These are phyloP conservation scores for Cantharis flavilabris DNA, from an alignment of 2,888 invertebrate species.

Conservation along the genomic window DNA sequence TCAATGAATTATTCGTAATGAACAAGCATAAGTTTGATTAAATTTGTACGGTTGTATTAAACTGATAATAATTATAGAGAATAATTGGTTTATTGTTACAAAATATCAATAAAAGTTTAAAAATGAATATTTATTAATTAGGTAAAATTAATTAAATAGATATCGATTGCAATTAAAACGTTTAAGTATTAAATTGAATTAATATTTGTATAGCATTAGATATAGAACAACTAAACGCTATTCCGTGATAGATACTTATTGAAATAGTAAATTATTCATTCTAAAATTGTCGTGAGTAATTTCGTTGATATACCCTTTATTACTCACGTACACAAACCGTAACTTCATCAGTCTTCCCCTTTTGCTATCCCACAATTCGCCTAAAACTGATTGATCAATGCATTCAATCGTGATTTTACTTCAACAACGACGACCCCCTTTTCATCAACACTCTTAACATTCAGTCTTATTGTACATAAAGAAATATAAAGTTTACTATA, in stretches of 20 bases:
- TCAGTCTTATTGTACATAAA: constrained; percentile 15
- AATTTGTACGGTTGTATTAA: neutral
- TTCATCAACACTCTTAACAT: constrained; percentile 6
- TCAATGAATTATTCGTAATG: neutral
- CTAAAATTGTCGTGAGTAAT: constrained; percentile 13
- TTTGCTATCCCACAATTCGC: constrained; percentile 11
- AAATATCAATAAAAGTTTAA: neutral
- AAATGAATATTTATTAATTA: neutral
- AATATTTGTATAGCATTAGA: constrained; percentile 3
- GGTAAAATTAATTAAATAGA: neutral
- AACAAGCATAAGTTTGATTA: neutral
- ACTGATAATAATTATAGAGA: neutral
- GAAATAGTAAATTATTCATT: constrained; percentile 13
- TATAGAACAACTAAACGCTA: constrained; percentile 9
- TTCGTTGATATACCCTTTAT: constrained; percentile 16
- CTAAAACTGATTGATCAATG: constrained; percentile 22
- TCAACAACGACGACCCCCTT: constrained; percentile 2
- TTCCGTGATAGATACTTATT: constrained; percentile 13
- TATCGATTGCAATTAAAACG: neutral
- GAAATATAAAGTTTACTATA: constrained; percentile 18
- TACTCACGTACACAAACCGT: constrained; percentile 19
- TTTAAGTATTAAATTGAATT: neutral
- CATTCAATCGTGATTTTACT: constrained; percentile 9
- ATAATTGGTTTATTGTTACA: neutral
- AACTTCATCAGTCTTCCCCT: constrained; percentile 21